Percentiles rank a stretch among this genome's conserved stretches.
Conservation (phyloP, 1,140 invertebrate species). For the Octopus sinensis region DNA sequence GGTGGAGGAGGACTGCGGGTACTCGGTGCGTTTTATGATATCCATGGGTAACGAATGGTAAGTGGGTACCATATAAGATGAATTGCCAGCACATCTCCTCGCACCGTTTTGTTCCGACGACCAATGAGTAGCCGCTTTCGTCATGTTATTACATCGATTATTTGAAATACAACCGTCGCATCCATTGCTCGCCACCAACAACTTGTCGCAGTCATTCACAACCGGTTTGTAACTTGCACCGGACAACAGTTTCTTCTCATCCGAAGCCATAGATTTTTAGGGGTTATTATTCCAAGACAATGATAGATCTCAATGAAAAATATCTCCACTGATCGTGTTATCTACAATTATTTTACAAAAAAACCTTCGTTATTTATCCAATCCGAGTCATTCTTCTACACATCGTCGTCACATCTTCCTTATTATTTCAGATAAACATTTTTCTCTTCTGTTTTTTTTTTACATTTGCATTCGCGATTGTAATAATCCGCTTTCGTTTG, state of each 20-base stretch:
- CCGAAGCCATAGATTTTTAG: neutral
- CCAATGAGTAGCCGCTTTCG: neutral
- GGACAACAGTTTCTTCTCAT: neutral
- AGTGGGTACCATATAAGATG: slow-evolving; percentile 33
- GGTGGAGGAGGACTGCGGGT: neutral
- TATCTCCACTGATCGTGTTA: neutral
- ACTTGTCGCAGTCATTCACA: neutral
- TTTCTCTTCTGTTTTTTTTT: neutral
- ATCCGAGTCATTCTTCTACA: neutral
- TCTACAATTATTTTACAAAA: neutral
- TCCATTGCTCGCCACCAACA: neutral
- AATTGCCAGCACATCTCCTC: slow-evolving; percentile 45
- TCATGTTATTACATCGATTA: neutral
- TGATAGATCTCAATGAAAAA: neutral
- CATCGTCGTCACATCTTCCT: neutral
- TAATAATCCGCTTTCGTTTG: too few species aligned
- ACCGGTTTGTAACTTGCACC: neutral
- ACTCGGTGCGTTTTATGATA: neutral
- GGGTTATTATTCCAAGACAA: neutral
- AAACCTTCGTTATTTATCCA: neutral
- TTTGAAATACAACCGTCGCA: neutral
- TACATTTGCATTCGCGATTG: too few species aligned
- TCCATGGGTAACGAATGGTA: slow-evolving; percentile 45
- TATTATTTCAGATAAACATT: neutral
- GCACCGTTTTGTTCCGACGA: neutral